Base-by-base conservation (phyloP, 2,113 vertebrate species). In the Cairina moschata region DNA sequence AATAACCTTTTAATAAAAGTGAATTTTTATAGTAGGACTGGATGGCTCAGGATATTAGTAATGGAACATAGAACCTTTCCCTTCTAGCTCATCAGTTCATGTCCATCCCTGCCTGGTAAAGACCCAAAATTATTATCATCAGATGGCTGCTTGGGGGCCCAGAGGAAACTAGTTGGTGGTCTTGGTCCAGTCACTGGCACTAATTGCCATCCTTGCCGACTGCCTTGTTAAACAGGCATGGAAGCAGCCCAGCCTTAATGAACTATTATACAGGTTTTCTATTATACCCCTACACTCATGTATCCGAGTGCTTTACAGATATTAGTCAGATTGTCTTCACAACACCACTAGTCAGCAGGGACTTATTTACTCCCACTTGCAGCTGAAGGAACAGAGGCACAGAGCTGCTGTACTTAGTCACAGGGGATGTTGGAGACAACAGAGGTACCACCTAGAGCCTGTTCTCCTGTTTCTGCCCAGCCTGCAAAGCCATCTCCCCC, bases 1-100 rank as follows among this genome's bases (percentile, higher is more conserved):
- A 97, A 97, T 96, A 96, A 96, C 93, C 95, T 97, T 97, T 97
- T 97, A 97, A 96, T 96, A 96, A 90, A 97, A 97, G 95, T 94
- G 93, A 96, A 95, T 97, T 96, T 97, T 96, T 96, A 96, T 96
- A 92, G 95, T 96, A 95, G 92, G 83, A 91, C 88, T 95, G 95
- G 76, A 96, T 97, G 73, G 92, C 95, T 95, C 92, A 92, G 95
- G 92, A 83, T 93, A 97, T 97, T 96, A 96, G 94, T 96, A 96
- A 96, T 95, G 95, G 93, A 96, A 96, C 94, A 97, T 90, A 95
- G 95, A 97, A 93, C 93, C 73, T 97, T 84, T 94, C 86, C 76
- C 80, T 94, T 96, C 92, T 92, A 96, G 88, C 90, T 97, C 95
- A 97, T 93, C 83, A 63, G 17, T 96, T 97, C 93, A 90, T 88